Conservation (phyloP, 2,113 vertebrate genomes). For the Syrrhaptes paradoxus region DNA sequence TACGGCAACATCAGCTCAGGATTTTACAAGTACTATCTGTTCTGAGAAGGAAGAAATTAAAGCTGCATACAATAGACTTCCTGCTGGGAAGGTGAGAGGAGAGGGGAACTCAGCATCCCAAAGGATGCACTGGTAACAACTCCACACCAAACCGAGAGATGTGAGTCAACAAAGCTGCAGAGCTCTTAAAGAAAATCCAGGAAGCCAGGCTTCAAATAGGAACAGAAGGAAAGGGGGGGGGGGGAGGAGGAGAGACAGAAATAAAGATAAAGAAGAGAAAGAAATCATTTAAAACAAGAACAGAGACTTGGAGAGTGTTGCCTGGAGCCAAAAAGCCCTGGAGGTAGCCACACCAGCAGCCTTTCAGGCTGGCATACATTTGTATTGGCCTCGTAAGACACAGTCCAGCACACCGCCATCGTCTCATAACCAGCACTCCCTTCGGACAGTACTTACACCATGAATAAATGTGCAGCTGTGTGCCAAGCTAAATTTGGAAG, state of each 20-base stretch:
- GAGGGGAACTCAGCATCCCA: constrained; percentile 5
- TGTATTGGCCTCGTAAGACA: not conserved
- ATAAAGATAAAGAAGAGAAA: not conserved
- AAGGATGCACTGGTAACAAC: constrained; percentile 14
- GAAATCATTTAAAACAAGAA: not conserved
- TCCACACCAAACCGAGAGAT: not conserved
- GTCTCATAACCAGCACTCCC: not conserved
- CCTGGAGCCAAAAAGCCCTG: not conserved
- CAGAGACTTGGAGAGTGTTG: not conserved
- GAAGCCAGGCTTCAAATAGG: constrained; percentile 15
- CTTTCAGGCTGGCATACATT: not conserved
- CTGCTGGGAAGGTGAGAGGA: constrained; percentile 22
- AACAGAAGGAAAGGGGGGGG: not conserved
- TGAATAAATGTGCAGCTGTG: not conserved
- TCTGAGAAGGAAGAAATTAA: constrained; percentile 40
- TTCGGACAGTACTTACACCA: not conserved
- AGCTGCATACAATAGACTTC: constrained; percentile 45
- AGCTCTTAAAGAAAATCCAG: not conserved
- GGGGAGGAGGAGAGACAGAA: not conserved
- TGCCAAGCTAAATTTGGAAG: not conserved
- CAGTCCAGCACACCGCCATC: not conserved
- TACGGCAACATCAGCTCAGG: not conserved
- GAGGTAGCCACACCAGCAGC: not conserved
- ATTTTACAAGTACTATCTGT: not conserved
- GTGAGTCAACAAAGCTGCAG: constrained; percentile 21